Percentiles rank a stretch among this genome's conserved stretches.
Evolutionary conservation across 2,113 vertebrate genomes (phyloP).

Genomic region (Camarhynchus parvulus): DNA sequence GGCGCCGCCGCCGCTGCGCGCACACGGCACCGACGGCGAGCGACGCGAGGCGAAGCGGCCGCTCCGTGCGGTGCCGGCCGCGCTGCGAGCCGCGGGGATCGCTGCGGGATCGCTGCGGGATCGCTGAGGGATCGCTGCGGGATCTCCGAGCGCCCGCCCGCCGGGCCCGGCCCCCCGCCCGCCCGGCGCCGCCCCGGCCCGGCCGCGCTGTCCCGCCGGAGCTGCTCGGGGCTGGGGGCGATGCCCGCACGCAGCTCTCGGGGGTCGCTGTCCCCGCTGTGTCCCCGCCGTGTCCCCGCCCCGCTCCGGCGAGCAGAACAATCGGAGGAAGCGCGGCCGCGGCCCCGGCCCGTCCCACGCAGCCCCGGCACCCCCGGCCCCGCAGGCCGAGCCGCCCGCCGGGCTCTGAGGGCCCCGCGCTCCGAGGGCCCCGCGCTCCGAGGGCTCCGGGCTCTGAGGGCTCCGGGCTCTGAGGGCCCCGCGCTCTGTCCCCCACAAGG

Average conservation of each 20-base stretch:
- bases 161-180: background rate
- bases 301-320: background rate
- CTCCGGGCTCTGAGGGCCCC: background rate
- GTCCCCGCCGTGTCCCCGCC: background rate
- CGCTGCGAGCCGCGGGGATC: too few relatives aligned
- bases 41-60: too few relatives aligned
- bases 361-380: background rate
- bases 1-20: background rate
- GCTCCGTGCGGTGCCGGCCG: too few relatives aligned
- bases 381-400: background rate
- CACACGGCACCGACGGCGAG: too few relatives aligned
- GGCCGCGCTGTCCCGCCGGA: background rate
- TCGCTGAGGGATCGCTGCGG: too few relatives aligned
- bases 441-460: too few relatives aligned
- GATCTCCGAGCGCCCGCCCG: background rate
- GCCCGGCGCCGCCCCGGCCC: background rate
- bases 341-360: background rate
- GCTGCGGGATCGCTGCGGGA: too few relatives aligned
- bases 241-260: background rate
- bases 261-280: background rate
- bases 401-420: too few relatives aligned
- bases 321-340: background rate
- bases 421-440: background rate
- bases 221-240: background rate
- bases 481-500: background rate